Evolutionary conservation across 2,113 vertebrate genomes (phyloP).

Genomic region (Nannospalax galili): DNA sequence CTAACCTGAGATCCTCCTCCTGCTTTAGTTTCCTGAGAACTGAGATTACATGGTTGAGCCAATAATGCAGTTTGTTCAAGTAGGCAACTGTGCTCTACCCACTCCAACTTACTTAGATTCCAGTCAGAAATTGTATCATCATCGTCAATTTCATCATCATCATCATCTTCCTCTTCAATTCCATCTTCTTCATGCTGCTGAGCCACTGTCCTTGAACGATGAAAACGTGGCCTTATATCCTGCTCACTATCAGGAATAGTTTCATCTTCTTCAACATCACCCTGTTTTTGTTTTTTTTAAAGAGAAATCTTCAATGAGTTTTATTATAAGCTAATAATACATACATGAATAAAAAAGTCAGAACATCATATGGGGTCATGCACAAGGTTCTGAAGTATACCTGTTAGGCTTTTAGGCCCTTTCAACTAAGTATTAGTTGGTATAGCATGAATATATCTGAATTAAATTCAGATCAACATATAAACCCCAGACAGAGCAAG

Average conservation of each 20-base stretch:
- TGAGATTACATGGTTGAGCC: neutral
- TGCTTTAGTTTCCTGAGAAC: neutral
- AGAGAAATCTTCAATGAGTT: neutral
- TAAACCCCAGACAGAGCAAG: neutral
- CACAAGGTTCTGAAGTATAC: neutral
- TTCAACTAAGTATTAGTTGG: neutral
- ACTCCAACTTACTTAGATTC: constrained; percentile 93
- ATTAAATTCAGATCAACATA: neutral
- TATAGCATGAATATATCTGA: neutral
- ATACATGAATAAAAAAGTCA: neutral
- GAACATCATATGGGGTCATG: neutral
- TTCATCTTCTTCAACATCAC: constrained; percentile 97
- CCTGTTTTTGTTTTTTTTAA: constrained; percentile 83
- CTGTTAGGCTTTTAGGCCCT: neutral
- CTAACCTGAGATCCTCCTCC: neutral
- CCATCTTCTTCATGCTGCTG: constrained; percentile 96
- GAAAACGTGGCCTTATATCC: constrained; percentile 97
- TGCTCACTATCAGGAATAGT: constrained; percentile 97
- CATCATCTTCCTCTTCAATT: constrained; percentile 93
- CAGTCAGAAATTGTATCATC: constrained; percentile 98
- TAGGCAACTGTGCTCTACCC: neutral
- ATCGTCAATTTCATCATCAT: constrained; percentile 94
- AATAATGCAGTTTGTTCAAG: neutral
- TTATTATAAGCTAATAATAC: neutral
- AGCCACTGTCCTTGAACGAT: constrained; percentile 96